Conservation (phyloP, 2,888 invertebrate genomes). For the Sericinus montela region DNA sequence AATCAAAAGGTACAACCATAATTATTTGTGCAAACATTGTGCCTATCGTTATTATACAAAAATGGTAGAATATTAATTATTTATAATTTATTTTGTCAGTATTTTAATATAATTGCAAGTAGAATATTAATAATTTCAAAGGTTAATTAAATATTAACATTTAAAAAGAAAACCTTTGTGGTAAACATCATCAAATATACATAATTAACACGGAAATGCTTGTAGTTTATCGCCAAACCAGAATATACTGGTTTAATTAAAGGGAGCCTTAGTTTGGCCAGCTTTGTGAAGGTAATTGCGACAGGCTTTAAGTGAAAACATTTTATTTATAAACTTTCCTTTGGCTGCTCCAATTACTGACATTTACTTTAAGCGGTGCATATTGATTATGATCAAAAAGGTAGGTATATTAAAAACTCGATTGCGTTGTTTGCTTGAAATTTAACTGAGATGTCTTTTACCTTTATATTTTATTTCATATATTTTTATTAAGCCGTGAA, state of each 20-base stretch:
- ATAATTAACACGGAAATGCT: slow-evolving; percentile 30
- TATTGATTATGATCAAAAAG: slow-evolving; percentile 9
- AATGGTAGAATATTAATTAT: too few species aligned
- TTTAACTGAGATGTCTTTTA: background rate
- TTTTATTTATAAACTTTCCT: slow-evolving; percentile 59
- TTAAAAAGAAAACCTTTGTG: slow-evolving; percentile 33
- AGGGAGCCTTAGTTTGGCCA: slow-evolving; percentile 51
- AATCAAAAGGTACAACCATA: too few species aligned
- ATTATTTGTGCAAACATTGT: too few species aligned
- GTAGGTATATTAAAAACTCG: slow-evolving; percentile 11
- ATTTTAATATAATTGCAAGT: too few species aligned
- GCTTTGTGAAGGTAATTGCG: slow-evolving; percentile 61
- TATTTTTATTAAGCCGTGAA: too few species aligned
- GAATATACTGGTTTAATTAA: slow-evolving; percentile 59
- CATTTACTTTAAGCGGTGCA: slow-evolving; percentile 40
- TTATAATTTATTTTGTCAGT: too few species aligned
- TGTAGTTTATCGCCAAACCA: slow-evolving; percentile 41
- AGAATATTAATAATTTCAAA: too few species aligned
- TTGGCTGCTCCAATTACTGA: slow-evolving; percentile 65
- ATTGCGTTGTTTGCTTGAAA: slow-evolving; percentile 6
- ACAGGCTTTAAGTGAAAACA: slow-evolving; percentile 65
- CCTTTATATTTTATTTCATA: too few species aligned
- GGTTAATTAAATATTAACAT: background rate
- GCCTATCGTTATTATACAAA: too few species aligned
- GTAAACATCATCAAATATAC: slow-evolving; percentile 49